These are phyloP conservation scores for Stercorarius parasiticus DNA, from an alignment of 2,113 vertebrate genomes.

Conservation along the genomic window DNA sequence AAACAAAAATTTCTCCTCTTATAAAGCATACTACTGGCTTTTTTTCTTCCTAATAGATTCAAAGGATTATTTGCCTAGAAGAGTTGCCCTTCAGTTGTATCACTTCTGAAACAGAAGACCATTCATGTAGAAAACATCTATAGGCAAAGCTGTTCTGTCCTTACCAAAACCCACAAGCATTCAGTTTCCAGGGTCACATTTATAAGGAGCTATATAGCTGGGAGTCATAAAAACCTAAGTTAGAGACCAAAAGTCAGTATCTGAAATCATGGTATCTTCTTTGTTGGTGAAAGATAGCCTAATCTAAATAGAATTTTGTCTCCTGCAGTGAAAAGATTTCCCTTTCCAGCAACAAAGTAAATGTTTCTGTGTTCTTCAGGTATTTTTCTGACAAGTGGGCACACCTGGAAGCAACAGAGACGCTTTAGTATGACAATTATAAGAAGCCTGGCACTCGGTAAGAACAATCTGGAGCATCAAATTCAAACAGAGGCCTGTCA, in stretches of 20 bases:
- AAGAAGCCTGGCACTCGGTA: constrained; percentile 40
- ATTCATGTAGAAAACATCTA: background rate
- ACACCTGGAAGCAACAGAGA: constrained; percentile 70
- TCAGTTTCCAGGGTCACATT: background rate
- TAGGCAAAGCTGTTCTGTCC: background rate
- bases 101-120: background rate
- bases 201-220: background rate
- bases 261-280: background rate
- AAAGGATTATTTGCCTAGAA: background rate
- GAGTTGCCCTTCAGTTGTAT: background rate
- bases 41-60: background rate
- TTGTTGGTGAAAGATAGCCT: background rate
- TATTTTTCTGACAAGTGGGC: constrained; percentile 68
- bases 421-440: constrained; percentile 58
- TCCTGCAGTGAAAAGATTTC: background rate
- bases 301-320: background rate
- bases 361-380: constrained; percentile 14
- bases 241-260: background rate
- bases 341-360: background rate
- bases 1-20: background rate
- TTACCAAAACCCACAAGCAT: background rate
- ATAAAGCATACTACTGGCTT: background rate
- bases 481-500: constrained; percentile 59
- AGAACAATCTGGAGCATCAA: constrained; percentile 44
- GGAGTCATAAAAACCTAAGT: background rate